Percentiles rank a stretch among this genome's conserved stretches.
Evolutionary conservation across 2,113 vertebrate species (phyloP).

Genomic region (Camelus bactrianus): DNA sequence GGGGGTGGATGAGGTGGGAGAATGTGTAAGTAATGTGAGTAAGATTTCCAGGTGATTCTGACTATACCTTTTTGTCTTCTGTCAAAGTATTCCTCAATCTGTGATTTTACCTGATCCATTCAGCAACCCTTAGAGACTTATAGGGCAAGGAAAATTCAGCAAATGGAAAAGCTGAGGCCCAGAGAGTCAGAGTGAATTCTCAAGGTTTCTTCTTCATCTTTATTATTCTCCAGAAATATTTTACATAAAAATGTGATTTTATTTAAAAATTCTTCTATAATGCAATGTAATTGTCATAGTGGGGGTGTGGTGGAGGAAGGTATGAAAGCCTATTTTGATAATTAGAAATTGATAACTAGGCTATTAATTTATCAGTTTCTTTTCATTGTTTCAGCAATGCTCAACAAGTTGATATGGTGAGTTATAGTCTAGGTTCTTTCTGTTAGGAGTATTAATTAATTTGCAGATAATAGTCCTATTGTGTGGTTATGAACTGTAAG

Average conservation of each 20-base stretch:
- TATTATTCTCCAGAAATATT: conserved; percentile 41
- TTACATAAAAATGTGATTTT: not conserved
- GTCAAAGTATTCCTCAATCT: not conserved
- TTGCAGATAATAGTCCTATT: not conserved
- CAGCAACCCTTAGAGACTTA: not conserved
- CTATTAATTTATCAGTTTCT: conserved; percentile 3
- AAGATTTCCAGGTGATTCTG: not conserved
- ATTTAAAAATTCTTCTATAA: not conserved
- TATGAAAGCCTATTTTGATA: not conserved
- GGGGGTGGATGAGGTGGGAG: not conserved
- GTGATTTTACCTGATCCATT: not conserved
- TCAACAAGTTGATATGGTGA: conserved; percentile 34
- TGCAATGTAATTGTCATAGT: not conserved
- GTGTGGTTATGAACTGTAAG: not conserved
- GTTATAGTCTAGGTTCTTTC: not conserved
- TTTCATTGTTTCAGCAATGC: not conserved
- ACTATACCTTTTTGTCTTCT: not conserved
- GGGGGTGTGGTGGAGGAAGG: not conserved
- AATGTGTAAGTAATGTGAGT: not conserved
- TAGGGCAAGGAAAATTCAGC: not conserved
- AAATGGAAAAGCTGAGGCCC: not conserved
- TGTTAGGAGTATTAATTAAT: conserved; percentile 40
- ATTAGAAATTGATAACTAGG: conserved; percentile 27
- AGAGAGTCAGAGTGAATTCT: not conserved
- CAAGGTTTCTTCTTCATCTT: not conserved